Evolutionary conservation across 2,888 invertebrate species (phyloP), one percentile per base, ranked within the genome.

Genomic region (Eupeodes latifasciatus): DNA sequence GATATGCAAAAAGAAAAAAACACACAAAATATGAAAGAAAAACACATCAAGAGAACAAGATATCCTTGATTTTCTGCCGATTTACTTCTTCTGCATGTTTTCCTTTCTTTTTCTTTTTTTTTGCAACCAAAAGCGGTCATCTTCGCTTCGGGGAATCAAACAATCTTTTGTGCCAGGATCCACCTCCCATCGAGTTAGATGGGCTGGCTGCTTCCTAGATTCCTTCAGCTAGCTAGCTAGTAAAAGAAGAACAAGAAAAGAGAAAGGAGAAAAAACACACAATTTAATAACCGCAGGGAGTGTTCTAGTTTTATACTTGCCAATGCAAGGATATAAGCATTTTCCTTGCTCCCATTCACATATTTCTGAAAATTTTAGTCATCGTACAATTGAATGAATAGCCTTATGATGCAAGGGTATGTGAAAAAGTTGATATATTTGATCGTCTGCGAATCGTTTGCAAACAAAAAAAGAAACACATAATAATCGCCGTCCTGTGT

Each of bases 251-350:
- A 61, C n/a, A 74, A 14, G 16, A 67, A 11, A n/a, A 49, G 47
- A 88, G 74, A 85, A 34, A 67, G 7, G 11, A 36, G 47, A 88
- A 77, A 85, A 51, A 69, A 36, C 19, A 61, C 53, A 89, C 82
- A 89, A 90, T 90, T 89, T 84, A 87, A 87, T 90, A 86, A 86
- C 90, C 89, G 81, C 86, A 80, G 89, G 90, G 89, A 75, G 86
- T 90, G 90, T 89, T 89, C 89, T 85, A 89, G 89, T 89, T 90
- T 87, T 72, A 27, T 27, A 61, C 83, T 90, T 83, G 80, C 84
- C 85, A 86, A 82, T 87, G 80, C 27, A 49, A 85, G 59, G 5
- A 55, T 19, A 61, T 62, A 5, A 51, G 19, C 14, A 66, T 61
- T 76, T 71, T 85, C 64, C 62, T 61, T 61, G 62, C 36, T 80